Base-by-base conservation (phyloP, 1,140 invertebrate genomes). In the Thaumatotibia leucotreta region DNA sequence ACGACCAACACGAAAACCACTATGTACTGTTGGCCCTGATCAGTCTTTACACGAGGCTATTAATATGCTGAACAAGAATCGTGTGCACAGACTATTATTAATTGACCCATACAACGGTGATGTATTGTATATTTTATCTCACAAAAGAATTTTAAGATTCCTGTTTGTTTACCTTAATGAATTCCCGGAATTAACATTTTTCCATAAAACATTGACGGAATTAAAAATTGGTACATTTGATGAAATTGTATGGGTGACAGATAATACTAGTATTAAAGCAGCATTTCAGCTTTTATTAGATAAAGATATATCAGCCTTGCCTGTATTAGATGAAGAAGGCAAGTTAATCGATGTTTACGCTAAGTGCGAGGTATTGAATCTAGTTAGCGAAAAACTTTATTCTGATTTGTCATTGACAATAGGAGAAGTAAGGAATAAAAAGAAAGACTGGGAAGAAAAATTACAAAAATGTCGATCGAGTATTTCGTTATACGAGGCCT, bases 381-480 rank as follows among this genome's bases (percentile, higher is more conserved):
- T 91, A 77, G 88, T 91, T 63, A 87, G 77, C 74, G 88, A 91
- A 78, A 91, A 91, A 75, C 78, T 91, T 58, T 91, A 91, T 77
- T 82, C 82, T 61, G 88, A 91, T 79, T 84, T 91, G 69, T 87
- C 84, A 22, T 69, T 89, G 73, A 83, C 86, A 10, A 81, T 91
- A 79, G 81, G 83, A 65, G 88, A 91, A 63, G 83, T 91, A 70
- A 82, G 88, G 66, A 84, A 86, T 69, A 91, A 86, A 80, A 91
- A 91, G 79, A 91, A 91, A 88, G 88, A 91, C 86, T 91, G 88
- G 88, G 84, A 91, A 82, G 88, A 91, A 77, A 91, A 91, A 70
- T 74, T 91, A 76, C 88, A 91, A 78, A 91, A 89, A 80, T 91
- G 88, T 89, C 80, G 74, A 82, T 89, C 84, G 70, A 88, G 83